phyloP scores from a whole-genome alignment of 2,888 invertebrate species.

The Limnephilus marmoratus region DNA sequence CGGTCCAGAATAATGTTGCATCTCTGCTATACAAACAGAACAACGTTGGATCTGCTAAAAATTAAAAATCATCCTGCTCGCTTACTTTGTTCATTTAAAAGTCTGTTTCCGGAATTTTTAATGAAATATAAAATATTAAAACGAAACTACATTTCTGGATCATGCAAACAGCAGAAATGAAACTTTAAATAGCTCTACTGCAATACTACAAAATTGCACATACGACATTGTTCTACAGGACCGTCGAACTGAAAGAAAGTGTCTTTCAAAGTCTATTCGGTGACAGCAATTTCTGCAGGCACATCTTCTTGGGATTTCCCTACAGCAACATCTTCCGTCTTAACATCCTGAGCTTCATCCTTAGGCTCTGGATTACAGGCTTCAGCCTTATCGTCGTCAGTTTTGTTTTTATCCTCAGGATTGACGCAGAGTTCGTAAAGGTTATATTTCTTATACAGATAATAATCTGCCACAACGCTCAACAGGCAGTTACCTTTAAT shows the following conservation, averaged over 20 bases:
- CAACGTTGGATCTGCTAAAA: no score
- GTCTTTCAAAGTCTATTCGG: not conserved
- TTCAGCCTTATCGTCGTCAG: not conserved
- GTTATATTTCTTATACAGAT: slow-evolving; percentile 90
- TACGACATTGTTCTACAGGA: no score
- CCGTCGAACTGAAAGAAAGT: not conserved
- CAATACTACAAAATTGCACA: no score
- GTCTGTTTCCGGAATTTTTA: no score
- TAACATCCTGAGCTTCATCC: not conserved
- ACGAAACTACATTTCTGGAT: no score
- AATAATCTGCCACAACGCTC: slow-evolving; percentile 88
- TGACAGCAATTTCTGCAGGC: not conserved
- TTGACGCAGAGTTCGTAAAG: slow-evolving; percentile 79
- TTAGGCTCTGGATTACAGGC: not conserved
- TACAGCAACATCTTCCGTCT: not conserved
- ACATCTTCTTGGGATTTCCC: not conserved
- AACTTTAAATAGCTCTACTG: no score
- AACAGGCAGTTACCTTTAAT: slow-evolving; percentile 88
- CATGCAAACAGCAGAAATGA: no score
- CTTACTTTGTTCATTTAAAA: no score
- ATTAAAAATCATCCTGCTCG: no score
- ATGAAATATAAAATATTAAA: no score
- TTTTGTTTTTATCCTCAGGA: slow-evolving; percentile 25
- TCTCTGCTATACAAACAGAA: no score
- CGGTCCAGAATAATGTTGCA: no score